phyloP scores from a whole-genome alignment of 1,140 invertebrate genomes.

The Atta cephalotes region DNA sequence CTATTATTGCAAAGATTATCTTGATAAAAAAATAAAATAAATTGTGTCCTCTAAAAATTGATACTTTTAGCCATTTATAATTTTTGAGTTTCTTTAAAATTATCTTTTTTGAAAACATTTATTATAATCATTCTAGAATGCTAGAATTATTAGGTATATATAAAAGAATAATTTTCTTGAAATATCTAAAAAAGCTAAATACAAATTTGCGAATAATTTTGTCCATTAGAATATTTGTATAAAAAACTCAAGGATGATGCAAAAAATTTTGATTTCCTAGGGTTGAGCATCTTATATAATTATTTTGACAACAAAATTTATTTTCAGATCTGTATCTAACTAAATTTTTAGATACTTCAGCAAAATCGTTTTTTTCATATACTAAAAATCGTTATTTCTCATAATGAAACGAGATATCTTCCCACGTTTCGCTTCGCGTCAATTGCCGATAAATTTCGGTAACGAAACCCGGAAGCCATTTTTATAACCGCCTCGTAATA shows the following conservation, averaged over 20 bases:
- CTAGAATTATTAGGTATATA: not conserved
- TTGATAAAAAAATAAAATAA: not conserved
- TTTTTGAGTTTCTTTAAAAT: not conserved
- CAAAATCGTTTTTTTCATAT: not conserved
- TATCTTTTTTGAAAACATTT: not conserved
- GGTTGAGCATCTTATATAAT: no score
- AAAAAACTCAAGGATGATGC: no score
- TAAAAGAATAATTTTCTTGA: no score
- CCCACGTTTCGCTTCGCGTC: slow-evolving; percentile 8
- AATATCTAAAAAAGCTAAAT: no score
- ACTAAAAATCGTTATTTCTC: not conserved
- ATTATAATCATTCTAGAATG: not conserved
- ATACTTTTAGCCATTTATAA: not conserved
- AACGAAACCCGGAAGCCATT: slow-evolving; percentile 46
- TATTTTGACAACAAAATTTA: no score
- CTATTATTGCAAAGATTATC: not conserved
- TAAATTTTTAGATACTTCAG: no score
- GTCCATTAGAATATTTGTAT: no score
- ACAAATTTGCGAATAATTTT: no score
- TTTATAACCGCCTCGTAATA: slow-evolving; percentile 16
- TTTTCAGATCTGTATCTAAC: no score
- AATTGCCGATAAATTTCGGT: slow-evolving; percentile 18
- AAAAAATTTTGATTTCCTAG: no score
- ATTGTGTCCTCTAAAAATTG: not conserved
- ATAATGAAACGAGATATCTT: not conserved